Conservation (phyloP, 1,140 invertebrate species). For the Epicauta chinensis region DNA sequence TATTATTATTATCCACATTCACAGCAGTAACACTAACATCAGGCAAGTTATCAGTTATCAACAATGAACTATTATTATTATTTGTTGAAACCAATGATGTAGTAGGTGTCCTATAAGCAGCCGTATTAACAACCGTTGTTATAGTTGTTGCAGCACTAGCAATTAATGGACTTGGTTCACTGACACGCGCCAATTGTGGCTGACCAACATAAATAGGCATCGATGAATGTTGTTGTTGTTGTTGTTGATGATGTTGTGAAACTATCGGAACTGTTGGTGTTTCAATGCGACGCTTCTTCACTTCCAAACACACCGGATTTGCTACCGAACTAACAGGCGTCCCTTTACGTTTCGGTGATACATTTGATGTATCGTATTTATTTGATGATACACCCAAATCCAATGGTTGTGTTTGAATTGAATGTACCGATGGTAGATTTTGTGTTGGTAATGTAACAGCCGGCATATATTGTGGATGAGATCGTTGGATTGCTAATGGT, state of each 20-base stretch:
- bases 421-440: conserved; percentile 34
- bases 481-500: conserved; percentile 45
- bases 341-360: conserved; percentile 53
- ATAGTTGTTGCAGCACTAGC: conserved; percentile 67
- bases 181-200: conserved; percentile 53
- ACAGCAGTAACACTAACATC: conserved; percentile 39
- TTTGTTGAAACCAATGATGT: conserved; percentile 43
- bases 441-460: conserved; percentile 42
- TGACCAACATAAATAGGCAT: conserved; percentile 32
- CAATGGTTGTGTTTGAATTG: conserved; percentile 63
- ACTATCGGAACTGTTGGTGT: conserved; percentile 26
- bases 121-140: conserved; percentile 61
- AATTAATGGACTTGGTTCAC: conserved; percentile 62
- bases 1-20: conserved; percentile 44
- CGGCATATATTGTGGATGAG: conserved; percentile 43
- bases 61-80: conserved; percentile 10
- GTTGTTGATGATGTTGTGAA: conserved; percentile 8
- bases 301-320: conserved; percentile 48
- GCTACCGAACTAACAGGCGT: conserved; percentile 36
- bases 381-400: conserved; percentile 59
- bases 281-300: conserved; percentile 48
- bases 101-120: conserved; percentile 46
- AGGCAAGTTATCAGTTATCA: conserved; percentile 28
- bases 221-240: conserved; percentile 12
- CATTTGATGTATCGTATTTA: conserved; percentile 43